Base-by-base conservation (phyloP, 2,797 vertebrate genomes). In the Artibeus lituratus region DNA sequence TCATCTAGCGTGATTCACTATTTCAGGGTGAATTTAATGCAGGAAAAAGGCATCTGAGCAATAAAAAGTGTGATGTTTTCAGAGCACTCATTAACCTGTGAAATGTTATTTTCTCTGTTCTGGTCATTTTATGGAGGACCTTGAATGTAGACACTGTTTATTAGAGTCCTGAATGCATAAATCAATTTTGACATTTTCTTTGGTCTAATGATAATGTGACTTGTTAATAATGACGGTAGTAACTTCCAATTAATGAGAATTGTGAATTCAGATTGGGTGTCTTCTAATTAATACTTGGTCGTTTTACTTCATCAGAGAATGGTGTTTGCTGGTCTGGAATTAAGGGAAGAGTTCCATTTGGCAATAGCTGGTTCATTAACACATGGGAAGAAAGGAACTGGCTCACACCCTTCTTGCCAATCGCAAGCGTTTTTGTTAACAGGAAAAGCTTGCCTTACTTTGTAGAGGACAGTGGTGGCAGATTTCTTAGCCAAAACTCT, bases 281-380 rank as follows among this genome's bases (percentile, higher is more conserved):
- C 42, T 96, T 94, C 97, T 97, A 98, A 98, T 97, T 96, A 97
- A 94, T 96, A 94, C 96, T 96, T 96, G 94, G 97, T 97, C 96
- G 93, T 97, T 97, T 97, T 96, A 93, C 77, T 96, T 97, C 86
- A 96, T 91, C 94, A 93, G 92, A 86, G 95, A 92, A 78, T 81
- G 65, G 90, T 84, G 77, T 96, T 90, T 96, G 69, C 83, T 88
- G 72, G 81, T 95, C 83, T 96, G 91, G 74, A 95, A 93, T 92
- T 83, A 97, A 96, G 91, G 77, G 42, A 87, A 53, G 76, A 94
- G 55, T 94, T 95, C 85, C 85, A 96, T 90, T 97, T 98, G 97
- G 94, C 83, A 96, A 44, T 90, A 93, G 92, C 84, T 86, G 86
- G 67, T 88, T 98, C 97, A 96, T 98, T 97, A 98, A 90, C 97